Conservation (phyloP, 2,113 vertebrate species). For the Tachysurus fulvidraco region DNA sequence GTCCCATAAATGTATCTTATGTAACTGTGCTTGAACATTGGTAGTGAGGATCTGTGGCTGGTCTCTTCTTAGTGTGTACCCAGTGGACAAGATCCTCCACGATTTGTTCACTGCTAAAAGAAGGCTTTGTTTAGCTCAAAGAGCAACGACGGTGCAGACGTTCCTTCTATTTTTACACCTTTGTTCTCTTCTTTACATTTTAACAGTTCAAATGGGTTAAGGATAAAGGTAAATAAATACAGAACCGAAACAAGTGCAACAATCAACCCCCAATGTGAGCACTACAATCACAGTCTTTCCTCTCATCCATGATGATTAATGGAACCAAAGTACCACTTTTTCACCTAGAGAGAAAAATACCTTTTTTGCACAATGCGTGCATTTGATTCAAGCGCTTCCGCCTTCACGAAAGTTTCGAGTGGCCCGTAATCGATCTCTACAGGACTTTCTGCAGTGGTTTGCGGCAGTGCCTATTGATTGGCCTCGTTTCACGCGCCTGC, state of each 20-base stretch:
- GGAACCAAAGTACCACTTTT: not conserved
- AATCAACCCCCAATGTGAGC: not conserved
- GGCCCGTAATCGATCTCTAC: conserved; percentile 68
- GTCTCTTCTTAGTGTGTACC: conserved; percentile 54
- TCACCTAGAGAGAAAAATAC: not conserved
- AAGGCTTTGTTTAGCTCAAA: conserved; percentile 39
- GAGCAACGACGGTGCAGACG: conserved; percentile 26
- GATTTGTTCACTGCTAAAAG: conserved; percentile 34
- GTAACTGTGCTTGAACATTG: conserved; percentile 4
- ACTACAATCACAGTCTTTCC: not conserved
- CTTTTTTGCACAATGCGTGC: conserved; percentile 22
- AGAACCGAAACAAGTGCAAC: not conserved
- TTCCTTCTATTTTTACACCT: not conserved
- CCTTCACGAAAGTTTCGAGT: conserved; percentile 45
- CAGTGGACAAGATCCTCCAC: conserved; percentile 51
- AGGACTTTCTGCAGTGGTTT: conserved; percentile 70
- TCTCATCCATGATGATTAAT: conserved; percentile 1
- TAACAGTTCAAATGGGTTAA: not conserved
- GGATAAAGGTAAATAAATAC: not conserved
- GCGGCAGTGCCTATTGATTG: conserved; percentile 71
- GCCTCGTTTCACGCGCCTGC: conserved; percentile 70
- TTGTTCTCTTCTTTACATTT: not conserved
- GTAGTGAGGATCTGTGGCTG: conserved; percentile 49
- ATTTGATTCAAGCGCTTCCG: conserved; percentile 28
- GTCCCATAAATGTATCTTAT: conserved; percentile 14